Conservation (phyloP, 2,113 vertebrate genomes). For the Pseudorasbora parva region DNA sequence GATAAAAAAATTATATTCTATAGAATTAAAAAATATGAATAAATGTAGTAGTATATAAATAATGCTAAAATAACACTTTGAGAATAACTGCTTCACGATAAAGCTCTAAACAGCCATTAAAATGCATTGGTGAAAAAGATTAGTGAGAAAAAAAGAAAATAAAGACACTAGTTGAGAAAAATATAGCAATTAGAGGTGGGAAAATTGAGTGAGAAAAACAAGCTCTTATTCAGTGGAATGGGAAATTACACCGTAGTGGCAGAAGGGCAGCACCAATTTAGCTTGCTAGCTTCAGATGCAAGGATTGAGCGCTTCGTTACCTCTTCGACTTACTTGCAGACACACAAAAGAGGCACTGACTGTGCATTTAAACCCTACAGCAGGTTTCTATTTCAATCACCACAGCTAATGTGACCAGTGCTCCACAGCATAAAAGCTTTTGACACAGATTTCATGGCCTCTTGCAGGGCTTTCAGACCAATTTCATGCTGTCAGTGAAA, state of each 20-base stretch:
- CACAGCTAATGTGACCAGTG: conserved; percentile 36
- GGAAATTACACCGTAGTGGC: background rate
- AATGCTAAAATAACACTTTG: background rate
- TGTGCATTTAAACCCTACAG: conserved; percentile 2
- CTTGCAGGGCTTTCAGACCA: conserved; percentile 62
- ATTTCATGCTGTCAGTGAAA: conserved; percentile 65
- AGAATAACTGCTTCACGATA: background rate
- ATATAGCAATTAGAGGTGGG: conserved; percentile 16
- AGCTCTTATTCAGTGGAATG: background rate
- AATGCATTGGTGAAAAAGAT: background rate
- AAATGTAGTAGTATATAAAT: background rate
- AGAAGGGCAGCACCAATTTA: background rate
- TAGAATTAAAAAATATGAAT: background rate
- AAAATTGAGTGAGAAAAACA: background rate
- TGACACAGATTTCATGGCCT: conserved; percentile 57
- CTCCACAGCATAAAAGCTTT: conserved; percentile 52
- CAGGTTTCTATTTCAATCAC: conserved; percentile 36
- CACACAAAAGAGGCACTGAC: background rate
- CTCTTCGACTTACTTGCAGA: conserved; percentile 11
- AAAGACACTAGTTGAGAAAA: conserved; percentile 12
- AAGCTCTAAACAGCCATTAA: conserved; percentile 6
- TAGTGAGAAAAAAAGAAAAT: background rate
- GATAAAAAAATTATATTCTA: too few species aligned
- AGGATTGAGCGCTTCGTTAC: background rate
- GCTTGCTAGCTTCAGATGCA: background rate